Base-by-base conservation (phyloP, 2,797 vertebrate genomes). In the Enteromius trimaculatus region DNA sequence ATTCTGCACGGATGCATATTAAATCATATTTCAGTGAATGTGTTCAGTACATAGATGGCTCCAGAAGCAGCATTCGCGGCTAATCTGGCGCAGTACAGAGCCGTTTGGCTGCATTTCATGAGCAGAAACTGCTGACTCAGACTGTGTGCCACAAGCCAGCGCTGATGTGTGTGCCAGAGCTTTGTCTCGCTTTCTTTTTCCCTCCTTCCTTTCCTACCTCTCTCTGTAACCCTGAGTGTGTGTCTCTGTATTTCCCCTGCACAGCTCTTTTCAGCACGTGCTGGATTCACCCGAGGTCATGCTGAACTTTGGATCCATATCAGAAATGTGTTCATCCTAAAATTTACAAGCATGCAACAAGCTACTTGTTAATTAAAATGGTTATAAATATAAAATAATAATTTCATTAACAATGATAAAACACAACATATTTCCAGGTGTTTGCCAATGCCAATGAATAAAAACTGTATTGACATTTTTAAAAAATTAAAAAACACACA, bases 81-180 rank as follows among this genome's bases (percentile, higher is more conserved):
- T 55, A 58, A 77, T 64, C 64, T 79, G 64, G 74, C 17, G 11
- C 4, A n/a, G n/a, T 29, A 34, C 11, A 76, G 75, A 89, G 81
- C 85, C 82, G 85, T 51, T 42, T 71, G 75, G 75, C 44, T 23
- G 53, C 1, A 29, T 23, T 68, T 53, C 31, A 7, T 39, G 47
- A 79, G 8, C 21, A 68, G 34, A 80, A 80, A 58, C 49, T 58
- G 65, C 78, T 80, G 78, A 79, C 77, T 42, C 31, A 66, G 77
- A 37, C 2, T 34, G 60, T 65, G 42, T 37, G 77, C 26, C 60
- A 53, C 62, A 66, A 79, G 44, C 77, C 47, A 70, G 26, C 19
- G 14, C 14, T 39, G 31, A 39, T 39, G 13, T 79, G 78, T 19
- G 65, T 70, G 65, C 78, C 65, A 75, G 29, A 72, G 68, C 23